Conservation (phyloP, 2,797 vertebrate genomes). For the Toxotes lorentzi region DNA sequence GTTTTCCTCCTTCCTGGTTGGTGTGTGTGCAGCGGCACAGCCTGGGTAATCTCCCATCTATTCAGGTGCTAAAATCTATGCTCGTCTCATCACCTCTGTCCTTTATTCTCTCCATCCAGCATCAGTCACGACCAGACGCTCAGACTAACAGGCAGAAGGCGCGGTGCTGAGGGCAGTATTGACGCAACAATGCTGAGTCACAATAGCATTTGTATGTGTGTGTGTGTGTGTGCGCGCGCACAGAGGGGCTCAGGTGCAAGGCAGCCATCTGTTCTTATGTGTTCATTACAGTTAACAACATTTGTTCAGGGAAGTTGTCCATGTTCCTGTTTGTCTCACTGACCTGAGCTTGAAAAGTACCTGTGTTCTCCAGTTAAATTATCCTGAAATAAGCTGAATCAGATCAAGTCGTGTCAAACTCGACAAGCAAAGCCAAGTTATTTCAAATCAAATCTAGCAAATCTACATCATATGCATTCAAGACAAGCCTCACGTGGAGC, state of each 20-base stretch:
- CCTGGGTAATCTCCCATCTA: conserved; percentile 37
- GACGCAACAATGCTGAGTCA: conserved; percentile 69
- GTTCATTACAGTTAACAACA: conserved; percentile 30
- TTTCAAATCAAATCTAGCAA: neutral
- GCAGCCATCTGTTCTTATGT: conserved; percentile 44
- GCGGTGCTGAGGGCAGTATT: conserved; percentile 29
- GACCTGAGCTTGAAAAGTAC: conserved; percentile 15
- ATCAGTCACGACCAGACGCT: conserved; percentile 52
- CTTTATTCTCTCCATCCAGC: conserved; percentile 48
- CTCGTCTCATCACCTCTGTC: conserved; percentile 43
- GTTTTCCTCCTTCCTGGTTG: neutral
- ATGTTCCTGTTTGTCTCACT: conserved; percentile 28
- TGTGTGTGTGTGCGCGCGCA: conserved; percentile 21
- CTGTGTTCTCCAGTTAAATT: conserved; percentile 20
- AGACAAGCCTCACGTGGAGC: too few relatives aligned
- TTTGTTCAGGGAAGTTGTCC: conserved; percentile 22
- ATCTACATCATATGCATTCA: neutral
- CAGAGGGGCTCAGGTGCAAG: conserved; percentile 44
- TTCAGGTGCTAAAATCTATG: conserved; percentile 20
- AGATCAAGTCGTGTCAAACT: neutral
- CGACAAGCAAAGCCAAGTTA: neutral
- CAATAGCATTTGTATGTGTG: conserved; percentile 6
- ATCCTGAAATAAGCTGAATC: neutral
- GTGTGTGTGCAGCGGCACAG: neutral
- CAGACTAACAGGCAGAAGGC: conserved; percentile 25